Percentiles rank a stretch among this genome's conserved stretches.
These are phyloP conservation scores for Drosophila sp. DNA, from an alignment of 1,140 invertebrate genomes.

Conservation along the genomic window DNA sequence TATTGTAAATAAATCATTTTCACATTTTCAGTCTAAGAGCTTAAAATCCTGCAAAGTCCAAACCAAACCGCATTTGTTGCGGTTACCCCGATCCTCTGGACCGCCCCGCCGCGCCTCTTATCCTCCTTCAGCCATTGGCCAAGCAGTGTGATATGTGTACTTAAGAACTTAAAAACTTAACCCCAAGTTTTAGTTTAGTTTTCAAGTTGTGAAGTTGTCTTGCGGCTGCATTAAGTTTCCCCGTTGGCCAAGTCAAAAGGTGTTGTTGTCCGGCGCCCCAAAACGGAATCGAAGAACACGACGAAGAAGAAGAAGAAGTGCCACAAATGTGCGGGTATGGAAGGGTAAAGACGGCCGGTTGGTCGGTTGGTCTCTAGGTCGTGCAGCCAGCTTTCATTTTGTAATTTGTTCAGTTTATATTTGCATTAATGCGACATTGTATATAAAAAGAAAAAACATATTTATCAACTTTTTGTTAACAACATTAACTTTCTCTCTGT, in stretches of 20 bases:
- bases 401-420: constrained; percentile 64
- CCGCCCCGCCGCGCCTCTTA: not conserved
- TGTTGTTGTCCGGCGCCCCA: constrained; percentile 34
- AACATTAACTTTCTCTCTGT: constrained; percentile 32
- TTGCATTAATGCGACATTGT: constrained; percentile 57
- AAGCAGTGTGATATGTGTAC: constrained; percentile 60
- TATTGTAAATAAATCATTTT: constrained; percentile 52
- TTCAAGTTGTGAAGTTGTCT: constrained; percentile 37
- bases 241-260: constrained; percentile 22
- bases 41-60: constrained; percentile 34
- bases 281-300: not conserved
- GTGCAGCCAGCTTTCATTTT: constrained; percentile 49
- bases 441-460: constrained; percentile 35
- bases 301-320: not conserved
- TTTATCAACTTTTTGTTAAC: constrained; percentile 16
- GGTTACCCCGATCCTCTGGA: constrained; percentile 9
- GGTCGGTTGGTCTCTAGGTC: not conserved
- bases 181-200: constrained; percentile 46
- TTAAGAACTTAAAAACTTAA: constrained; percentile 62
- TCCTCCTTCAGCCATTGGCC: not conserved
- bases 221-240: constrained; percentile 52
- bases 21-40: constrained; percentile 32
- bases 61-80: constrained; percentile 52
- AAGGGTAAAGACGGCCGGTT: not conserved
- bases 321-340: constrained; percentile 1